Evolutionary conservation across 2,888 invertebrate species (phyloP), one percentile per base, ranked within the genome.

Genomic region (Neelides folsomi): DNA sequence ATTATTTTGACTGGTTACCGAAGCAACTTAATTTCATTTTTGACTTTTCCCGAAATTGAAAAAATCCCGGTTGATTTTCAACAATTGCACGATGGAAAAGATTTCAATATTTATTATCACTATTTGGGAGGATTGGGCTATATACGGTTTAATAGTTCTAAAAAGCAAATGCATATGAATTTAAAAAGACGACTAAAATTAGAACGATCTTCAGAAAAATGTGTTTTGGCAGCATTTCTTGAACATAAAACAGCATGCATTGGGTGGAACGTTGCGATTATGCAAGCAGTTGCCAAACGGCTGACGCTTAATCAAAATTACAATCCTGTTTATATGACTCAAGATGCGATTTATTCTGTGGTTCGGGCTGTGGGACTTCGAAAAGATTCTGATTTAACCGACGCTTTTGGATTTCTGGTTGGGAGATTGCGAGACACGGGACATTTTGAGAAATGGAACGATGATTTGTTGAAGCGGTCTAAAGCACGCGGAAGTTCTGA

Each of bases 391-490:
- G 39, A 39, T 13, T 56, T 53, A 35, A 54, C 52, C 1, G 27
- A 48, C 7, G 42, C 51, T 8, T 51, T 58, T 42, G 51, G 53
- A n/a, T 20, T n/a, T 19, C 46, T 58, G 15, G 54, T 49, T 1
- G 43, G 48, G 34, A 48, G 51, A 1, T 56, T 44, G 16, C 53
- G 45, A 37, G 52, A 56, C 44, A 54, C 48, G 9, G 58, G 58
- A 6, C 9, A 56, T n/a, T 43, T 50, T n/a, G 15, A 40, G 5
- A 50, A 45, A 36, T 58, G 56, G 56, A 35, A 36, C 10, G 6
- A 6, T 1, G 19, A 36, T 18, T 40, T 49, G 10, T n/a, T 53
- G 12, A 13, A 49, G 10, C 46, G 53, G 49, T 35, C 38, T 13
- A 36, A 20, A 8, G 19, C 45, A 10, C 18, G 18, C 1, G 5